A percentile compares a stretch with the other conserved stretches of the same genome.
Evolutionary conservation across 2,888 invertebrate species (phyloP).

Genomic region (Drosophila atripex): DNA sequence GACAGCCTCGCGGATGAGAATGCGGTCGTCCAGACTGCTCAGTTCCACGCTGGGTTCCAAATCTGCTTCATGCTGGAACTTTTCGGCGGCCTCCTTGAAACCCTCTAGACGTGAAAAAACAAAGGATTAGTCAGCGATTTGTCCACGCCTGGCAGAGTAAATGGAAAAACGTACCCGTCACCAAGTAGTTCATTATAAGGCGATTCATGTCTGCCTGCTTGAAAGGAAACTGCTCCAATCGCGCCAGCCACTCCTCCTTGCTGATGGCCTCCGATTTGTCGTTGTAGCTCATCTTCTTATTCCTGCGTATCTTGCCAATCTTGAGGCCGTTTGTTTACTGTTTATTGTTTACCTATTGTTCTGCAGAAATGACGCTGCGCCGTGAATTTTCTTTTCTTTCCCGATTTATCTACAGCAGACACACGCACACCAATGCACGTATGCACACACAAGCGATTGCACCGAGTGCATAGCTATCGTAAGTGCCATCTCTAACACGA

Average conservation of each 20-base stretch:
- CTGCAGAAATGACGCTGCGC: constrained; percentile 39
- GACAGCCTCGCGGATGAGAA: constrained; percentile 96
- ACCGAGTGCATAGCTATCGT: not conserved
- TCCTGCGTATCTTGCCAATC: constrained; percentile 81
- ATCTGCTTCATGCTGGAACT: constrained; percentile 97
- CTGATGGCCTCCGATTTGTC: constrained; percentile 82
- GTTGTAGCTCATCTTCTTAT: constrained; percentile 82
- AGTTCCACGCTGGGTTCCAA: constrained; percentile 90
- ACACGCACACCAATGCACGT: not conserved
- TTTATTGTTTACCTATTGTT: constrained; percentile 18
- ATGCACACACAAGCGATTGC: not conserved
- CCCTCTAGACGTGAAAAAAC: constrained; percentile 87
- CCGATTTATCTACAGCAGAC: constrained; percentile 11
- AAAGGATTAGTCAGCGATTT: not conserved
- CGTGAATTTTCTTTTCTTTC: constrained; percentile 41
- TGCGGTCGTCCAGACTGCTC: constrained; percentile 94
- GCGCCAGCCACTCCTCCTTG: constrained; percentile 83
- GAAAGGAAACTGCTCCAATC: constrained; percentile 87
- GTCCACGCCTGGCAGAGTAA: not conserved
- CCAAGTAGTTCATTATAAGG: constrained; percentile 98
- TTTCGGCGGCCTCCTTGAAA: constrained; percentile 98
- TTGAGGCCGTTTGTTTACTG: constrained; percentile 76
- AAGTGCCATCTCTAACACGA: not conserved
- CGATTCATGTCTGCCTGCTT: constrained; percentile 97
- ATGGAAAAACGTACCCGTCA: constrained; percentile 89